Conservation (phyloP, 2,888 invertebrate genomes). For the Ichneumoninae sp. region DNA sequence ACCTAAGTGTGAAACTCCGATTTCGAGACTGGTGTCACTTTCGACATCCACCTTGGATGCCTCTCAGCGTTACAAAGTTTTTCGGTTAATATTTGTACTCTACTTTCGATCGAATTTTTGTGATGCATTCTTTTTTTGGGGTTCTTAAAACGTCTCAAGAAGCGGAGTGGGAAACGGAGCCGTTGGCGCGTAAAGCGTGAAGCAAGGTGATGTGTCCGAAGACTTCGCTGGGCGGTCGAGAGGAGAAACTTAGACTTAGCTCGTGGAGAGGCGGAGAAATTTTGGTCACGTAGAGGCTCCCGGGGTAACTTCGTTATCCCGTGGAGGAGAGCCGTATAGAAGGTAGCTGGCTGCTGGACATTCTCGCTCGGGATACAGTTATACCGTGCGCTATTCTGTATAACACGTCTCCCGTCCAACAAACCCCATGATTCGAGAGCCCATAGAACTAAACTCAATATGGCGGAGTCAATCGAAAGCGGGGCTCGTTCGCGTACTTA, state of each 20-base stretch:
- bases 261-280: slow-evolving; percentile 68
- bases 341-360: slow-evolving; percentile 63
- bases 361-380: slow-evolving; percentile 43
- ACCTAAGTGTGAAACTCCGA: too few species aligned
- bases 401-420: slow-evolving; percentile 75
- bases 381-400: slow-evolving; percentile 60
- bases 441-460: slow-evolving; percentile 84
- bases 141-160: background rate
- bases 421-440: slow-evolving; percentile 79
- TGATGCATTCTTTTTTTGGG: background rate
- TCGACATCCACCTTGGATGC: too few species aligned
- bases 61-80: too few species aligned
- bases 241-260: background rate
- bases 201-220: background rate
- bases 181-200: background rate
- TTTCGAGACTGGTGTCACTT: too few species aligned
- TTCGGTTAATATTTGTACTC: too few species aligned
- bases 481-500: slow-evolving; percentile 74
- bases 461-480: slow-evolving; percentile 83
- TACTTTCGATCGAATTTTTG: background rate
- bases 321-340: slow-evolving; percentile 71
- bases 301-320: slow-evolving; percentile 77
- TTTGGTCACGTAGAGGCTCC: slow-evolving; percentile 81
- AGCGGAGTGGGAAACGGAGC: background rate
- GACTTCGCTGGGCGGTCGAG: background rate